Conservation (phyloP, 2,888 invertebrate species). For the Apamea anceps region DNA sequence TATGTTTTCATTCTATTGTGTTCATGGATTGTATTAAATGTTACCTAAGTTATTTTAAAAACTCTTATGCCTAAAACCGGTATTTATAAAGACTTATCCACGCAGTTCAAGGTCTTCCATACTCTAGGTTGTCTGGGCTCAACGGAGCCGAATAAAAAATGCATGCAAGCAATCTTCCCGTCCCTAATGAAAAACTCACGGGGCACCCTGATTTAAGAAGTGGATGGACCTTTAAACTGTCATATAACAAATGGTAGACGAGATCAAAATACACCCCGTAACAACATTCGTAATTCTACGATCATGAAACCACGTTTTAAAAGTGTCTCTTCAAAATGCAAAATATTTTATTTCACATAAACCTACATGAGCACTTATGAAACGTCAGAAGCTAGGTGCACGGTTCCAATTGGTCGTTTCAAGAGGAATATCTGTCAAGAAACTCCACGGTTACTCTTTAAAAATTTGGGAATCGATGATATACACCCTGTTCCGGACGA, state of each 20-base stretch:
- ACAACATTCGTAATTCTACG: not conserved
- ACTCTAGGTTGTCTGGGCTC: not conserved
- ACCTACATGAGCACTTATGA: not conserved
- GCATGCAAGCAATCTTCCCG: not conserved
- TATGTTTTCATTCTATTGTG: constrained; percentile 30
- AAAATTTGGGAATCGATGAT: not conserved
- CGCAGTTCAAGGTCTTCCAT: not conserved
- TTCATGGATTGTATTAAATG: not conserved
- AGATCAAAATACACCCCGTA: not conserved
- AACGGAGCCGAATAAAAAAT: not conserved
- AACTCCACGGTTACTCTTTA: not conserved
- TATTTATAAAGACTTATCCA: not conserved
- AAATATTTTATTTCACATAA: not conserved
- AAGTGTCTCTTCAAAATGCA: not conserved
- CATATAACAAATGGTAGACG: not conserved
- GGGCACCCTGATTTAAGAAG: not conserved
- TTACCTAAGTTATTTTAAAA: not conserved
- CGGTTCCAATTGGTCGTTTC: not conserved
- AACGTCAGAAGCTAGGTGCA: not conserved
- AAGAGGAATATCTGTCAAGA: not conserved
- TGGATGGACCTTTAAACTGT: not conserved
- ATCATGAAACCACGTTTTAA: not conserved
- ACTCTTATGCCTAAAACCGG: not conserved
- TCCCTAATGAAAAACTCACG: not conserved
- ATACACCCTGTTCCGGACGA: too few relatives aligned